phyloP scores from a whole-genome alignment of 1,140 invertebrate genomes.

The Saxidomus purpurata region DNA sequence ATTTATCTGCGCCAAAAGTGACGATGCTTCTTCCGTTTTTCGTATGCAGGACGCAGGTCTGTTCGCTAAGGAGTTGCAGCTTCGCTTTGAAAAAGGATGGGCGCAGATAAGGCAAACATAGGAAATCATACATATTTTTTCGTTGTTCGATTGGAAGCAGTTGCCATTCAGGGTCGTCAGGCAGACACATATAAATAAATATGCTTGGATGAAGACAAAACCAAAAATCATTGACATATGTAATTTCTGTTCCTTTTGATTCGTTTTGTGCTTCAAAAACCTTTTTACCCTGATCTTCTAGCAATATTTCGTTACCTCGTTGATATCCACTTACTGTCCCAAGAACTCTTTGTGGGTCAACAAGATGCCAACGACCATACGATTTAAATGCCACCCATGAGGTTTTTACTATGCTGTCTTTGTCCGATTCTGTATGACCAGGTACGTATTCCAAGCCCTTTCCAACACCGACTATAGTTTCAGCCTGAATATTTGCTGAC shows the following conservation, averaged over 20 bases:
- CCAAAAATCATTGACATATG: too few species aligned
- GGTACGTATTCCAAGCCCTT: neutral
- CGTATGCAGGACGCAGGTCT: neutral
- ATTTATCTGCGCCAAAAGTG: too few species aligned
- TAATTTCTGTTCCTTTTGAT: neutral
- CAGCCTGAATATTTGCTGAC: neutral
- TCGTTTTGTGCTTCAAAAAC: neutral
- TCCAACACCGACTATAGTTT: neutral
- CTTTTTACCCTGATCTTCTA: neutral
- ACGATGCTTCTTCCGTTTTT: neutral
- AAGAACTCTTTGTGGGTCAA: neutral
- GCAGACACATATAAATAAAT: neutral
- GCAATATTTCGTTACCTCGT: neutral
- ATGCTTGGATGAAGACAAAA: too few species aligned
- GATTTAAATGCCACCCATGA: neutral
- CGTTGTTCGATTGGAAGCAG: neutral
- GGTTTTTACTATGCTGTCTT: neutral
- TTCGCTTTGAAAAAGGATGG: neutral
- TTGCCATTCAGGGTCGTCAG: constrained; percentile 11
- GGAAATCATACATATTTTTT: neutral
- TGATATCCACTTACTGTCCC: neutral
- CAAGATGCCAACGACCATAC: neutral
- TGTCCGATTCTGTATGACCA: neutral
- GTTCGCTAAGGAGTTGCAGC: neutral
- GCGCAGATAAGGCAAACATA: neutral